A percentile compares a stretch with the other conserved stretches of the same genome.
These are phyloP conservation scores for Hypena proboscidalis DNA, from an alignment of 2,888 invertebrate genomes.

Conservation along the genomic window DNA sequence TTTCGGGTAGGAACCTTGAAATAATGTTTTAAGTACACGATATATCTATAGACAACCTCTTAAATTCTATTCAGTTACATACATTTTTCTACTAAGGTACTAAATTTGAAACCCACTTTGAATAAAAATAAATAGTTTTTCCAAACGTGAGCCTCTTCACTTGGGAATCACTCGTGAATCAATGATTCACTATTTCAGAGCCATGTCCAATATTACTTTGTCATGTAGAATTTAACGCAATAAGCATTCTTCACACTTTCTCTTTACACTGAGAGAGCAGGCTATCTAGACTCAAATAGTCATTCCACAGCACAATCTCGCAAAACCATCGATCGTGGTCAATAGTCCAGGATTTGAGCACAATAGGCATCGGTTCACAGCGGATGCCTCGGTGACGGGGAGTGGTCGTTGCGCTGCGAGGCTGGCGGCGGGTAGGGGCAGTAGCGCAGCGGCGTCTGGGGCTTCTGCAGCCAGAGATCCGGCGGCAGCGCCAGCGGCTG, in stretches of 20 bases:
- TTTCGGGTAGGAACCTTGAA: constrained; percentile 81
- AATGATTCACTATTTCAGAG: too few relatives aligned
- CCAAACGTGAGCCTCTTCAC: not conserved
- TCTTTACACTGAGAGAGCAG: too few relatives aligned
- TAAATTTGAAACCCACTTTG: constrained; percentile 54
- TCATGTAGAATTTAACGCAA: too few relatives aligned
- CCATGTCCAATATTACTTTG: too few relatives aligned
- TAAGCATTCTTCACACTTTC: too few relatives aligned
- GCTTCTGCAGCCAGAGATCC: constrained; percentile 97
- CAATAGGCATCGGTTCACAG: constrained; percentile 58
- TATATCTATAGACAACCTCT: constrained; percentile 53
- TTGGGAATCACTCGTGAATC: too few relatives aligned
- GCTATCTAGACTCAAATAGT: too few relatives aligned
- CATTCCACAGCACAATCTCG: not conserved
- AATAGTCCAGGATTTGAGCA: constrained; percentile 22
- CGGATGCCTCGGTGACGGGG: constrained; percentile 72
- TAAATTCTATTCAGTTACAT: constrained; percentile 54
- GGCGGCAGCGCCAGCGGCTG: constrained; percentile 94
- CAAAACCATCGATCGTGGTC: constrained; percentile 8
- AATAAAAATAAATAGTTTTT: constrained; percentile 42
- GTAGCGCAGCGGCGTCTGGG: constrained; percentile 85
- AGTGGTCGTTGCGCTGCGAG: constrained; percentile 60
- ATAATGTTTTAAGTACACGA: constrained; percentile 54
- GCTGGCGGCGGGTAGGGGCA: constrained; percentile 87
- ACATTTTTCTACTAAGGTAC: constrained; percentile 58